A percentile compares a stretch with the other conserved stretches of the same genome.
Evolutionary conservation across 92 coral and sea anemone genomes (phyloP).

Genomic region (Epizoanthus rinbou): DNA sequence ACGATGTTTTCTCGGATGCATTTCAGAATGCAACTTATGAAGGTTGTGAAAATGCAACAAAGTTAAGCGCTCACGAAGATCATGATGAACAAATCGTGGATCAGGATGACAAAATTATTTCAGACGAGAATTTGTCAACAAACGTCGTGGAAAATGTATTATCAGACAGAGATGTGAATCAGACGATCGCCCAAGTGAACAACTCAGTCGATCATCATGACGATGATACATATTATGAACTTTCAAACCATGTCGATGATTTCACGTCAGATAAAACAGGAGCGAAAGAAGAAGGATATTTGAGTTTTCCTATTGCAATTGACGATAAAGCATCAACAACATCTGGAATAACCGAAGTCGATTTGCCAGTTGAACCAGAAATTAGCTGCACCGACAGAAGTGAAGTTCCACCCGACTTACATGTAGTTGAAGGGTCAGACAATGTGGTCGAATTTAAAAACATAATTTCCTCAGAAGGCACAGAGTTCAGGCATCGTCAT

Average conservation of each 20-base stretch:
- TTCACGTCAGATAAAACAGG: neutral
- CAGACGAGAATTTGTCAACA: slow-evolving; percentile 15
- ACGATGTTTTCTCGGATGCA: slow-evolving; percentile 18
- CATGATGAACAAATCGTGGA: neutral
- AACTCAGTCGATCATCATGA: neutral
- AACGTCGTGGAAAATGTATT: neutral
- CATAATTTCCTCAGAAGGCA: slow-evolving; percentile 33
- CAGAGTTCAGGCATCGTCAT: slow-evolving; percentile 63
- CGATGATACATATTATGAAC: neutral
- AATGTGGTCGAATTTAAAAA: slow-evolving; percentile 8
- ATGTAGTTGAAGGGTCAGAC: neutral
- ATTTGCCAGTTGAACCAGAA: neutral
- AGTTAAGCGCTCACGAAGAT: neutral
- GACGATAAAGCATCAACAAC: neutral
- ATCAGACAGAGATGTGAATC: neutral
- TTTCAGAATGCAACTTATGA: slow-evolving; percentile 1
- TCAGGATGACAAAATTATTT: neutral
- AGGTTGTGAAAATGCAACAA: neutral
- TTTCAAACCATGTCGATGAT: neutral
- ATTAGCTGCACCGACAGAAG: neutral
- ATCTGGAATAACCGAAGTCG: neutral
- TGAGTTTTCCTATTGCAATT: too few species aligned
- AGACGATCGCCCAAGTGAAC: neutral
- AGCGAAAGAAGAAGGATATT: neutral
- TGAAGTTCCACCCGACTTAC: neutral